Conservation (phyloP, 1,140 invertebrate species). For the Dolichoris vasculosae region DNA sequence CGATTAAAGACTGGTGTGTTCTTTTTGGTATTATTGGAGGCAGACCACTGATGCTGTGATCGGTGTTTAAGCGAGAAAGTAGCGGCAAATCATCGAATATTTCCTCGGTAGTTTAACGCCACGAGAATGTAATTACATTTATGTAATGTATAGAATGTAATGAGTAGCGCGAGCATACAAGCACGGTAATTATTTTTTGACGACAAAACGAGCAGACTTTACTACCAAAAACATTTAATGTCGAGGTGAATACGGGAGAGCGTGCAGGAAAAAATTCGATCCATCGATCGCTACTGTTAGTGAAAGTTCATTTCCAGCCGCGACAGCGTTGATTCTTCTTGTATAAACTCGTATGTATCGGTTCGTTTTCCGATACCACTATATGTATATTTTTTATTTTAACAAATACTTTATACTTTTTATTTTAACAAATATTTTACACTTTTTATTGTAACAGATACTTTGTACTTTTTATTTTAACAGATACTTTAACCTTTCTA, state of each 20-base stretch:
- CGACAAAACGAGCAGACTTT: background rate
- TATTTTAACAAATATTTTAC: no score
- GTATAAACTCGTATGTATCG: background rate
- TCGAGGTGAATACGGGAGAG: background rate
- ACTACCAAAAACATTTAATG: slow-evolving; percentile 14
- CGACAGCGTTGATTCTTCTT: background rate
- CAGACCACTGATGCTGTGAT: background rate
- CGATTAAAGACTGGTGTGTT: slow-evolving; percentile 37
- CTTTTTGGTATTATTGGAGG: slow-evolving; percentile 39
- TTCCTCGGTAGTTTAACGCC: slow-evolving; percentile 57
- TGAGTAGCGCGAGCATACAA: background rate
- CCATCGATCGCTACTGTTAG: slow-evolving; percentile 44
- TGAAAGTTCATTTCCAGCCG: slow-evolving; percentile 33
- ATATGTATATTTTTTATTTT: slow-evolving; percentile 18
- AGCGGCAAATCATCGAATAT: slow-evolving; percentile 58
- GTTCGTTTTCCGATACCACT: slow-evolving; percentile 7
- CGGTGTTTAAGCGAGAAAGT: slow-evolving; percentile 49
- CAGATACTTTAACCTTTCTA: background rate
- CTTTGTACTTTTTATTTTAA: slow-evolving; percentile 20
- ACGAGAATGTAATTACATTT: slow-evolving; percentile 52
- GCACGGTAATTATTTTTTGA: slow-evolving; percentile 55
- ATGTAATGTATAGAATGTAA: no score
- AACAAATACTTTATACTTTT: background rate
- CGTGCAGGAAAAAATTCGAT: slow-evolving; percentile 29
- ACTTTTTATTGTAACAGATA: no score